Conservation (phyloP, 2,797 vertebrate species). For the Cirrhinus mrigala region DNA sequence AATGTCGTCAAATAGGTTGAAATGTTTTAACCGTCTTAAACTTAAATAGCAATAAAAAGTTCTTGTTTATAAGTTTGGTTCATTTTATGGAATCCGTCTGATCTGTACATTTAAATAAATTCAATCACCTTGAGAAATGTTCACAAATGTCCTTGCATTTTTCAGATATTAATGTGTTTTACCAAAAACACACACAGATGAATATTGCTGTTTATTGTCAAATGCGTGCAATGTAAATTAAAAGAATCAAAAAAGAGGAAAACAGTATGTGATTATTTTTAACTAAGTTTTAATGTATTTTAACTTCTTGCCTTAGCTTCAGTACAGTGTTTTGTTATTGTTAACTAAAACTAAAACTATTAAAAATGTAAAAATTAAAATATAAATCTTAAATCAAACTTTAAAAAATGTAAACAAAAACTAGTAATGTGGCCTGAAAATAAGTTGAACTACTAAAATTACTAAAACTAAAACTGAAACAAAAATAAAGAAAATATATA, state of each 20-base stretch:
- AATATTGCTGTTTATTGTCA: not conserved
- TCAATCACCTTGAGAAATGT: not conserved
- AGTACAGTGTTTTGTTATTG: not conserved
- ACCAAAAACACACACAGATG: not conserved
- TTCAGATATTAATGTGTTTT: not conserved
- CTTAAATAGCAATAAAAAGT: not conserved
- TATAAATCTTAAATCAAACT: too few species aligned
- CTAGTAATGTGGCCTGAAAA: too few species aligned
- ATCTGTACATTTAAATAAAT: too few species aligned
- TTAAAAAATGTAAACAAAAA: too few species aligned
- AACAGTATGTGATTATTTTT: not conserved
- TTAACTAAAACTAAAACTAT: not conserved
- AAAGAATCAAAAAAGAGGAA: not conserved
- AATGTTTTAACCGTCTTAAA: not conserved
- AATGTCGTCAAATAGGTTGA: not conserved
- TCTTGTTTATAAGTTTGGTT: not conserved
- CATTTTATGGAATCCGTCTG: too few species aligned
- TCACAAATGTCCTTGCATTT: not conserved
- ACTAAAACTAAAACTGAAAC: too few species aligned
- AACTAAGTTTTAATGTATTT: not conserved
- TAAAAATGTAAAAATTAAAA: not conserved
- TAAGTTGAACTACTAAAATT: too few species aligned
- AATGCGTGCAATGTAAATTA: not conserved
- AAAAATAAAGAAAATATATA: too few species aligned
- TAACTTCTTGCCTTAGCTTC: not conserved